These are phyloP conservation scores for Cephus rjabovi DNA, from an alignment of 2,888 invertebrate genomes.

Conservation along the genomic window DNA sequence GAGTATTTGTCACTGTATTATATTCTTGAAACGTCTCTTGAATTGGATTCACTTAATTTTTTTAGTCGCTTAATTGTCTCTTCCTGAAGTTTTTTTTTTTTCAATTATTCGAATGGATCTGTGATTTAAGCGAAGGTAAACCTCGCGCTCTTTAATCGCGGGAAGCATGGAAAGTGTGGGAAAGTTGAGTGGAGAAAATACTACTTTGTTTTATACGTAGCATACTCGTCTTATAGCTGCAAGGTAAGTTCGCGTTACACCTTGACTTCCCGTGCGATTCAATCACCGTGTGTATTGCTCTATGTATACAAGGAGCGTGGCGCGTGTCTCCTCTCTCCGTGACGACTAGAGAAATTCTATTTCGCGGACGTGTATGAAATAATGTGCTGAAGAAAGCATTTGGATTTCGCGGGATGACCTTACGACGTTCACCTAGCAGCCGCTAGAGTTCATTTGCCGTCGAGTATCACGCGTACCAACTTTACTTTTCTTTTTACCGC, in stretches of 20 bases:
- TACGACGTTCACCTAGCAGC: not conserved
- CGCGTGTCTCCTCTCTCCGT: slow-evolving; percentile 17
- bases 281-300: slow-evolving; percentile 5
- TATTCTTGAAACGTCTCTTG: not conserved
- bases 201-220: slow-evolving; percentile 38
- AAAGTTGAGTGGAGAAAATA: slow-evolving; percentile 62
- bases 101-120: not conserved
- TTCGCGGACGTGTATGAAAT: slow-evolving; percentile 37
- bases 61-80: not conserved
- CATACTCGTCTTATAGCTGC: slow-evolving; percentile 1
- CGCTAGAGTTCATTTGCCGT: not conserved
- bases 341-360: slow-evolving; percentile 33
- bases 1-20: not conserved
- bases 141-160: not conserved
- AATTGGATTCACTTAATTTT: not conserved
- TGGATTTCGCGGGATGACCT: not conserved
- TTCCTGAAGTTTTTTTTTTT: not conserved
- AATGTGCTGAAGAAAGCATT: slow-evolving; percentile 38
- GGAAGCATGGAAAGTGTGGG: slow-evolving; percentile 62
- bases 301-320: slow-evolving; percentile 10
- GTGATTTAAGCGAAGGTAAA: not conserved
- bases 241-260: slow-evolving; percentile 16
- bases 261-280: slow-evolving; percentile 19
- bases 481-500: not conserved
- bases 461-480: not conserved